Percentiles rank a stretch among this genome's conserved stretches.
Conservation (phyloP, 2,888 invertebrate genomes). For the Selenia dentaria region DNA sequence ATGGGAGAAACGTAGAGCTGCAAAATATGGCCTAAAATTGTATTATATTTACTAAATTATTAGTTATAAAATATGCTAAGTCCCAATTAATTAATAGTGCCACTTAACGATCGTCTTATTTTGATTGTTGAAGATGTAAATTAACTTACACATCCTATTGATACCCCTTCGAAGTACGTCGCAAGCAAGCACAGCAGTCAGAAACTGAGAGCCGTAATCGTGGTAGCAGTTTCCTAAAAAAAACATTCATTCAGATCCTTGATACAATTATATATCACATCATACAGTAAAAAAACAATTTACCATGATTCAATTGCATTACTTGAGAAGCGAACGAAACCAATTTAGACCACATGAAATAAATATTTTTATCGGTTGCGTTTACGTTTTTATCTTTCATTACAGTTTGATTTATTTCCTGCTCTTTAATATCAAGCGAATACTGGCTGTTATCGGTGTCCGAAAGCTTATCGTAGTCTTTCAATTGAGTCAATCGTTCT, state of each 20-base stretch:
- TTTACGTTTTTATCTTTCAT: slow-evolving; percentile 32
- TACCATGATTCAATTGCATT: slow-evolving; percentile 15
- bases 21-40: slow-evolving; percentile 80
- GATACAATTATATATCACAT: too few species aligned
- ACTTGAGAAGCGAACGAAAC: slow-evolving; percentile 72
- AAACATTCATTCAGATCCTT: too few species aligned
- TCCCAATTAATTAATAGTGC: too few species aligned
- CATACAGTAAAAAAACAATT: too few species aligned
- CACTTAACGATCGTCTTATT: neutral
- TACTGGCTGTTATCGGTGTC: slow-evolving; percentile 36
- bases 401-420: slow-evolving; percentile 21
- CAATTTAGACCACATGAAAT: slow-evolving; percentile 63
- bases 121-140: neutral
- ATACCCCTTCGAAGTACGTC: slow-evolving; percentile 70
- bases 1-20: slow-evolving; percentile 79
- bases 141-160: slow-evolving; percentile 66
- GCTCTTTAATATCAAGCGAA: slow-evolving; percentile 28
- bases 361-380: slow-evolving; percentile 44
- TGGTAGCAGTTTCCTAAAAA: slow-evolving; percentile 69
- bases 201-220: slow-evolving; percentile 70
- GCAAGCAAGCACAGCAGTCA: slow-evolving; percentile 69
- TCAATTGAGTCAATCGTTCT: slow-evolving; percentile 49
- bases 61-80: neutral
- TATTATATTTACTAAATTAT: slow-evolving; percentile 37
- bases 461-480: slow-evolving; percentile 41